These are phyloP conservation scores for Lingula anatina DNA, from an alignment of 2,888 invertebrate genomes.

Conservation along the genomic window DNA sequence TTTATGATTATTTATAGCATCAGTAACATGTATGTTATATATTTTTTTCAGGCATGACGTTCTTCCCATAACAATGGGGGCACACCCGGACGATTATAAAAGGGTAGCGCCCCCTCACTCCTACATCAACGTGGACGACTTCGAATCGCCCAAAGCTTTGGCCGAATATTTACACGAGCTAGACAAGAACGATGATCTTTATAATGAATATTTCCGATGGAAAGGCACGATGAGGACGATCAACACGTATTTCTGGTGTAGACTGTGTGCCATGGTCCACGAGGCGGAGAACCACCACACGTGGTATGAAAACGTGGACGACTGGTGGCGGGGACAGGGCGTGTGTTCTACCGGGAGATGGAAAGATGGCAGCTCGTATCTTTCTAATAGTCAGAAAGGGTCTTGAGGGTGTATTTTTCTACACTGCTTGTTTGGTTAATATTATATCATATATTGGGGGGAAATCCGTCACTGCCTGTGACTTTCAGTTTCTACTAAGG, in stretches of 20 bases:
- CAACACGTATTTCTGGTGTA: slow-evolving; percentile 92
- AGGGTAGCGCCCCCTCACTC: slow-evolving; percentile 81
- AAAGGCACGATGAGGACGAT: slow-evolving; percentile 92
- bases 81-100: slow-evolving; percentile 84
- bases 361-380: no score
- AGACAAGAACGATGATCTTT: slow-evolving; percentile 80
- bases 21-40: no score
- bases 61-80: slow-evolving; percentile 94
- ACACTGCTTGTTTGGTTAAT: no score
- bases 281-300: slow-evolving; percentile 24
- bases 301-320: slow-evolving; percentile 73
- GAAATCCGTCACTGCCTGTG: no score
- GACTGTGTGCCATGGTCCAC: slow-evolving; percentile 66
- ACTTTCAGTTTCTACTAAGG: no score
- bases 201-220: no score
- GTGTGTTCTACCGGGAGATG: no score
- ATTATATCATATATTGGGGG: no score
- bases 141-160: slow-evolving; percentile 77
- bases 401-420: no score
- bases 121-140: no score
- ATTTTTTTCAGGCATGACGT: slow-evolving; percentile 66
- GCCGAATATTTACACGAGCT: slow-evolving; percentile 80
- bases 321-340: slow-evolving; percentile 74
- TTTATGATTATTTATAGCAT: no score
- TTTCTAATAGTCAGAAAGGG: no score